Conservation (phyloP, 1,140 invertebrate species). For the Brachionus paranguensis region DNA sequence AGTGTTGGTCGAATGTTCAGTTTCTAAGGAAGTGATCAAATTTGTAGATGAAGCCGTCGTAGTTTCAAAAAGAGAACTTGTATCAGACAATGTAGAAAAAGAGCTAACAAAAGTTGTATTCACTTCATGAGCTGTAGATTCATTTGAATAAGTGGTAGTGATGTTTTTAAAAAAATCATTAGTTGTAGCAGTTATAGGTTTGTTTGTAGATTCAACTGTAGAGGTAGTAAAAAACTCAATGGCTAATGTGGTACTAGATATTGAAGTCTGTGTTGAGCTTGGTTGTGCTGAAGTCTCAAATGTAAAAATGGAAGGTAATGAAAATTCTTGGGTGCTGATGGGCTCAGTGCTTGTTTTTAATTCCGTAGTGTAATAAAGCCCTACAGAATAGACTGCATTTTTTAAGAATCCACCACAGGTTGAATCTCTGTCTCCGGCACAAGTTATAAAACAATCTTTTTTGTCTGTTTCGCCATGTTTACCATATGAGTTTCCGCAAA, state of each 20-base stretch:
- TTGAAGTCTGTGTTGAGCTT: background rate
- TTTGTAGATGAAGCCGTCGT: background rate
- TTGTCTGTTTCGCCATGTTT: background rate
- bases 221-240: background rate
- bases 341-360: background rate
- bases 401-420: slow-evolving; percentile 13
- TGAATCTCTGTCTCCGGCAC: background rate
- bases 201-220: background rate
- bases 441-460: slow-evolving; percentile 34
- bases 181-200: background rate
- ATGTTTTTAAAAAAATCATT: no score
- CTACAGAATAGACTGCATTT: slow-evolving; percentile 15
- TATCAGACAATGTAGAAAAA: background rate
- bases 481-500: slow-evolving; percentile 12
- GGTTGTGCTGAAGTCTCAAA: background rate
- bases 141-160: background rate
- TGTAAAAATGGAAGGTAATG: background rate
- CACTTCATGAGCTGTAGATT: background rate
- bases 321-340: background rate
- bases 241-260: background rate
- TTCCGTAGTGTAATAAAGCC: background rate
- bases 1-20: background rate
- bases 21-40: background rate
- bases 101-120: background rate
- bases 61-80: background rate